Base-by-base conservation (phyloP, 2,888 invertebrate species). In the Eupsilia transversa region DNA sequence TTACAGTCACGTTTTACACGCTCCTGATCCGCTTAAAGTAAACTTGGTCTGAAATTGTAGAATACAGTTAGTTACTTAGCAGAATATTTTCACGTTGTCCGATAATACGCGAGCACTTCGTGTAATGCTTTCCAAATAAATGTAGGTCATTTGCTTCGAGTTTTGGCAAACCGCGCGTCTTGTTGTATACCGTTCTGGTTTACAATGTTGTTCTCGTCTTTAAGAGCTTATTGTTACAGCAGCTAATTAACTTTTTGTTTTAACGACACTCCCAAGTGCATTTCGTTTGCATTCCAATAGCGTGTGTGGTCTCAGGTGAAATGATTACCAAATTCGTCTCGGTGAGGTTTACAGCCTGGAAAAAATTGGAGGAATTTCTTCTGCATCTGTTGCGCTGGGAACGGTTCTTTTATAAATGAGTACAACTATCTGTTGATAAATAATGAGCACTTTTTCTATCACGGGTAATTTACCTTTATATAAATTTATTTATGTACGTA, bases 81-180 rank as follows among this genome's bases (percentile, higher is more conserved):
- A 49, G 43, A 65, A 76, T 76, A 74, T 72, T 46, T 83, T 63
- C 41, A 35, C 49, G 71, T 59, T 71, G 65, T 59, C 46, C 70
- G 60, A 75, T 75, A 69, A 65, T 77, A 83, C 43, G 30, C 41
- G 61, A 68, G 67, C 60, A 43, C 63, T 73, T 66, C 57, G 70
- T 69, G 72, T 78, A 68, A 68, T 77, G 73, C 73, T 82, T 83
- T 87, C 77, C 80, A 87, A 83, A 70, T 75, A 72, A 79, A 84
- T 76, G 77, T 86, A 74, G 88, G 88, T 86, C 82, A 76, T 70
- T 70, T 72, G 72, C 41, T 67, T 64, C 41, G 70, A 74, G 59
- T 84, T 86, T 87, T 86, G 86, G 86, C 86, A 86, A 80, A 74
- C 68, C 54, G 23, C 68, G 43, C 79, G 43, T 66, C 70, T 85